Percentiles rank a stretch among this genome's conserved stretches.
These are phyloP conservation scores for Dipodomys stephensi DNA, from an alignment of 2,113 vertebrate species.

Conservation along the genomic window DNA sequence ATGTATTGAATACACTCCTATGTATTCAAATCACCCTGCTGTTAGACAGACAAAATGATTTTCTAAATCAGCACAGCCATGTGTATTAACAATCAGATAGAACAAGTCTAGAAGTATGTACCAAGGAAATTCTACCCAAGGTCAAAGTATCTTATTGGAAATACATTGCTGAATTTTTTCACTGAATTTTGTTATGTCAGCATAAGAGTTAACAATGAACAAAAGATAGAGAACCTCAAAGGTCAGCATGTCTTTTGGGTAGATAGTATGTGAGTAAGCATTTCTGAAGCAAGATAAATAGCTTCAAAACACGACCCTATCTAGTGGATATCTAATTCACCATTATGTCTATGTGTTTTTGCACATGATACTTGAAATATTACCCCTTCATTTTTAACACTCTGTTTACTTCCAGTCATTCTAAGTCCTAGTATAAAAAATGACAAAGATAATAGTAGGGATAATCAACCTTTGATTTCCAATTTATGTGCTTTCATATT, in stretches of 20 bases:
- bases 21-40: neutral
- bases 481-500: neutral
- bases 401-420: neutral
- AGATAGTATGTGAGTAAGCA: slow-evolving; percentile 62
- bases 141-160: slow-evolving; percentile 74
- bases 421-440: neutral
- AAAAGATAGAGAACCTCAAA: slow-evolving; percentile 54
- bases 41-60: neutral
- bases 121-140: slow-evolving; percentile 63
- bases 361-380: neutral
- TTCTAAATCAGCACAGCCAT: slow-evolving; percentile 58
- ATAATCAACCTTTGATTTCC: neutral
- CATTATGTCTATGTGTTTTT: slow-evolving; percentile 43
- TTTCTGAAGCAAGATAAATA: slow-evolving; percentile 69
- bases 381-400: neutral
- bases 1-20: neutral
- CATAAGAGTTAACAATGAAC: slow-evolving; percentile 69
- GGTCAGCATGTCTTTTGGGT: slow-evolving; percentile 67
- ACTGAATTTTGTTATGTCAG: slow-evolving; percentile 77
- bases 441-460: neutral
- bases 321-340: slow-evolving; percentile 33
- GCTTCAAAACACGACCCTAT: slow-evolving; percentile 6
- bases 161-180: slow-evolving; percentile 58
- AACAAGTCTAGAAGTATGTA: slow-evolving; percentile 44
- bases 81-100: slow-evolving; percentile 65